A percentile compares a stretch with the other conserved stretches of the same genome.
phyloP scores from a whole-genome alignment of 1,140 invertebrate genomes.

The Lepidurus arcticus region DNA sequence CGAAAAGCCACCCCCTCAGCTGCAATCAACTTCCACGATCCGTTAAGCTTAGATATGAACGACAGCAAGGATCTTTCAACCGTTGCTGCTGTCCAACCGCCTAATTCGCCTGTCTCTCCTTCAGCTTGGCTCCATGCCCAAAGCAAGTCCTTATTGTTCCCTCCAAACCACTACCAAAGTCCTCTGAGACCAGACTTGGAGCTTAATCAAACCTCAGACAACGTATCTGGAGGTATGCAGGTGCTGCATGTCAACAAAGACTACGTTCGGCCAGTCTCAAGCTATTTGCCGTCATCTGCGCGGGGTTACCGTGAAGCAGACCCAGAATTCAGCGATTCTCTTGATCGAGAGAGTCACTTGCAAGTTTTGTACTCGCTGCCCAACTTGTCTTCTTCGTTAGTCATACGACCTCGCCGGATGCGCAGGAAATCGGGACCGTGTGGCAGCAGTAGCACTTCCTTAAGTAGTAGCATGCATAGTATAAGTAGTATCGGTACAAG shows the following conservation, averaged over 20 bases:
- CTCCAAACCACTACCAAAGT: background rate
- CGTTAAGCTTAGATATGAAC: background rate
- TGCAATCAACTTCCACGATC: constrained; percentile 19
- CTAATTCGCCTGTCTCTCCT: constrained; percentile 33
- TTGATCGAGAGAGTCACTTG: constrained; percentile 28
- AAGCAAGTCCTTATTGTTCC: background rate
- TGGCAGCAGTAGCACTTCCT: background rate
- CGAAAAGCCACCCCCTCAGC: background rate
- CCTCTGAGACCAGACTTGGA: background rate
- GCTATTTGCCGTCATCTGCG: background rate
- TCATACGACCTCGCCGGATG: constrained; percentile 23
- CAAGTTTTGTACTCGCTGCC: background rate
- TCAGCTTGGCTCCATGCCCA: constrained; percentile 15
- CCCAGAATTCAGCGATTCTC: constrained; percentile 24
- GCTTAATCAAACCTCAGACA: background rate
- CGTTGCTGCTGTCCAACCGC: constrained; percentile 27
- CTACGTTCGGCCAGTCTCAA: background rate
- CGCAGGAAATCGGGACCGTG: constrained; percentile 31
- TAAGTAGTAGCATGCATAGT: background rate
- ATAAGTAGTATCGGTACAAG: too few species aligned
- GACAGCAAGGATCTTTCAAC: constrained; percentile 5
- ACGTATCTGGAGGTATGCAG: background rate
- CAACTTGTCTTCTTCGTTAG: background rate
- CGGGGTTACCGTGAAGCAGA: background rate
- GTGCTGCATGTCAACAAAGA: background rate